Evolutionary conservation across 2,797 vertebrate species (phyloP), one percentile per base, ranked within the genome.

Genomic region (Scomberomorus guttatus): DNA sequence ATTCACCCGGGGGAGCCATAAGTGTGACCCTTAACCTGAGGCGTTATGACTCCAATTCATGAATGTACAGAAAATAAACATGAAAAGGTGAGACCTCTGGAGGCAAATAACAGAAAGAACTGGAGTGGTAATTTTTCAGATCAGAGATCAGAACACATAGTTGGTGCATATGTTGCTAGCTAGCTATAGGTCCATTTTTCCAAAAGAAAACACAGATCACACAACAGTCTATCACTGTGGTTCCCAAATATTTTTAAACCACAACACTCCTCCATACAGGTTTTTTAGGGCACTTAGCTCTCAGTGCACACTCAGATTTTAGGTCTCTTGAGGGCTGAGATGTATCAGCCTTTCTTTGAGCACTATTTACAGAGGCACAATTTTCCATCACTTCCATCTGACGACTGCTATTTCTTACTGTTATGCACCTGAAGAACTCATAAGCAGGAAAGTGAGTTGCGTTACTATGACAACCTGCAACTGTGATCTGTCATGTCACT

Each of bases 201-300:
- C 4, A 22, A 22, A 18, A 6, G 13, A 44, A 48, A 57, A 29
- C 5, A 48, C 25, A 37, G n/a, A 54, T 22, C 14, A 15, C 20
- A 62, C 58, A 64, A 50, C 42, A 39, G 34, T 54, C 55, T 8
- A 11, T 20, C 46, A 6, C 58, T 29, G 20, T 6, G 13, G 14
- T 29, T 37, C 39, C 60, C 29, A 59, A 73, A 72, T 42, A 80
- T 60, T 51, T 60, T 62, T 12, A 73, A 64, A 52, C n/a, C 51
- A 1, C 29, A 2, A 42, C 51, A n/a, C 5, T 25, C 55, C 60
- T 34, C 22, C 3, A 3, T 18, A 6, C 67, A 34, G 52, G 24
- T 60, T 51, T 50, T 65, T 59, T 32, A 20, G 11, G 42, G 24
- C 59, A 54, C 70, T 82, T 55, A 64, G 61, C 57, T 52, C 37